phyloP scores from a whole-genome alignment of 2,888 invertebrate genomes.

The Clivina fossor region DNA sequence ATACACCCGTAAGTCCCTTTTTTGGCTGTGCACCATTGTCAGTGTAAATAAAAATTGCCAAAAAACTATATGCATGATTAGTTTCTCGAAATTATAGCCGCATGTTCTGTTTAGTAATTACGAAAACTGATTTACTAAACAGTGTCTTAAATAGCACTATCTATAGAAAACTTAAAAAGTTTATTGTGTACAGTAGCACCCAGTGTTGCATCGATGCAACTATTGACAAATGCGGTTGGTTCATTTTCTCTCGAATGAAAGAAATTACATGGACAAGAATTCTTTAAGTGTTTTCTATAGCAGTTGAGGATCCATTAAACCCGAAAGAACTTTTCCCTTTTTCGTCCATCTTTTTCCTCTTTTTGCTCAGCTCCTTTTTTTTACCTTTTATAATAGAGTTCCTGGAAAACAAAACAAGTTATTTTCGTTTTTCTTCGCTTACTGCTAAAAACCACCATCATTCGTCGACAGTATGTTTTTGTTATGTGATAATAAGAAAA shows the following conservation, averaged over 20 bases:
- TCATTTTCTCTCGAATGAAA: slow-evolving; percentile 16
- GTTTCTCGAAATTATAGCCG: too few relatives aligned
- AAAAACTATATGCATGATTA: too few relatives aligned
- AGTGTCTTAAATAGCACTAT: too few relatives aligned
- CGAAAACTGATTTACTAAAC: too few relatives aligned
- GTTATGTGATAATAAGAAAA: slow-evolving; percentile 12
- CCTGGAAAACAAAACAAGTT: slow-evolving; percentile 26
- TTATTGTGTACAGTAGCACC: not conserved
- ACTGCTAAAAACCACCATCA: slow-evolving; percentile 17
- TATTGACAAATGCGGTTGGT: slow-evolving; percentile 6
- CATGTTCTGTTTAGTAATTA: too few relatives aligned
- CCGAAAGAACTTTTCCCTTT: slow-evolving; percentile 21
- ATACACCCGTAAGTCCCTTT: too few relatives aligned
- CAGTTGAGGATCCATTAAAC: slow-evolving; percentile 31
- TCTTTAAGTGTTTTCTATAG: slow-evolving; percentile 30
- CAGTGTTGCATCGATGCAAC: not conserved
- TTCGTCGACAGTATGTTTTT: slow-evolving; percentile 17
- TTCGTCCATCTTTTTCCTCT: too few relatives aligned
- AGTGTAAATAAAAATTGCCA: too few relatives aligned
- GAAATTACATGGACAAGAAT: slow-evolving; percentile 25
- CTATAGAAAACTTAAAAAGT: too few relatives aligned
- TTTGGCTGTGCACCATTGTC: too few relatives aligned
- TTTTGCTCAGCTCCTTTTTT: too few relatives aligned
- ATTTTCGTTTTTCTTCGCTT: slow-evolving; percentile 24
- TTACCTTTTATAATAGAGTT: slow-evolving; percentile 30